Conservation (phyloP, 2,113 vertebrate genomes). For the Hippolais icterina region DNA sequence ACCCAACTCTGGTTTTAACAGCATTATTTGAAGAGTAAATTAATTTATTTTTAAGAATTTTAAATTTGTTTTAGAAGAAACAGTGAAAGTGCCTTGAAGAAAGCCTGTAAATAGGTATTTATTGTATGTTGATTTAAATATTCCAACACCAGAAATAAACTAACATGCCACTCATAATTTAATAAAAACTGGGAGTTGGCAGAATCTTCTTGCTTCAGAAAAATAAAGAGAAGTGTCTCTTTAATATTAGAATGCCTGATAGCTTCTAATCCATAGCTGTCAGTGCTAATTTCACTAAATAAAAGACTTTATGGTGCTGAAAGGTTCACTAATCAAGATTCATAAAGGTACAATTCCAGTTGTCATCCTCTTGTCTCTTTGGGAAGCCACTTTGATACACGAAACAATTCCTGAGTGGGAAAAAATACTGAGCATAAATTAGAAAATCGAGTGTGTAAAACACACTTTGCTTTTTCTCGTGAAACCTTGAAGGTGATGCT, state of each 20-base stretch:
- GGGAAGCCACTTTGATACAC: slow-evolving; percentile 7
- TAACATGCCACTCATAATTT: not conserved
- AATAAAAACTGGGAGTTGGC: not conserved
- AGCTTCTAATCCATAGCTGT: slow-evolving; percentile 40
- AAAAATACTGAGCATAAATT: not conserved
- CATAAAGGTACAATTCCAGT: slow-evolving; percentile 41
- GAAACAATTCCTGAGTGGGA: not conserved
- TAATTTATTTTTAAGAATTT: not conserved
- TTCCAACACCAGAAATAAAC: not conserved
- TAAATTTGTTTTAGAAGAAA: not conserved
- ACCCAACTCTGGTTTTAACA: not conserved
- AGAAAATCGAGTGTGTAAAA: not conserved
- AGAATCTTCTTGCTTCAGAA: not conserved
- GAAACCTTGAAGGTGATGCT: not conserved
- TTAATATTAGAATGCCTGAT: slow-evolving; percentile 45
- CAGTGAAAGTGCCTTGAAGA: not conserved
- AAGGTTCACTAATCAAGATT: slow-evolving; percentile 60
- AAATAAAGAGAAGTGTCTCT: not conserved
- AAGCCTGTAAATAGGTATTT: not conserved
- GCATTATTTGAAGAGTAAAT: not conserved
- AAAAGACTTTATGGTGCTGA: slow-evolving; percentile 16
- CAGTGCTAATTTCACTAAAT: slow-evolving; percentile 36
- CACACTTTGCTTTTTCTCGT: not conserved
- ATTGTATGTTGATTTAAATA: not conserved
- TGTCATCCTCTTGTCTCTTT: slow-evolving; percentile 34